These are phyloP conservation scores for Alexandromys fortis DNA, from an alignment of 2,113 vertebrate species.

Conservation along the genomic window DNA sequence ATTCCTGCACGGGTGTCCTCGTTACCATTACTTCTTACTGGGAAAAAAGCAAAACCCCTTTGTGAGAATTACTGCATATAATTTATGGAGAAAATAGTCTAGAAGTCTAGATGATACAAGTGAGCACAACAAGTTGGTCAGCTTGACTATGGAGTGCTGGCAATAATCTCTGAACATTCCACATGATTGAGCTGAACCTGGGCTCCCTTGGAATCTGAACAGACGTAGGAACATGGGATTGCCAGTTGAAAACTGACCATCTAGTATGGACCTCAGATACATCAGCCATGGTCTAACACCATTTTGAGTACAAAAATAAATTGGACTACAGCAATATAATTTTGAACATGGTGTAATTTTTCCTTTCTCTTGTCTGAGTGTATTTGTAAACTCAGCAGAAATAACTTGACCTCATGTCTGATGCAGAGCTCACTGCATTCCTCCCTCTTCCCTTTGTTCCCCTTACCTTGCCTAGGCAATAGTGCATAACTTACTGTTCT, in stretches of 20 bases:
- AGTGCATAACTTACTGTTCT: conserved; percentile 60
- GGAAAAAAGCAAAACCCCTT: conserved; percentile 42
- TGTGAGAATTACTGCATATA: conserved; percentile 60
- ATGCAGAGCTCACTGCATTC: conserved; percentile 56
- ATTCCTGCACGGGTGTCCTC: conserved; percentile 79
- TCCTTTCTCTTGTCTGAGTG: conserved; percentile 49
- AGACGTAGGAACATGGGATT: conserved; percentile 67
- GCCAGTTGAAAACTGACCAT: conserved; percentile 56
- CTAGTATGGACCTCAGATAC: conserved; percentile 54
- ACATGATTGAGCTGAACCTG: conserved; percentile 71
- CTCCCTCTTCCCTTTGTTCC: not conserved
- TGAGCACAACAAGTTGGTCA: conserved; percentile 63
- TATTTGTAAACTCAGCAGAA: conserved; percentile 68
- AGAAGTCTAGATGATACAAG: conserved; percentile 60
- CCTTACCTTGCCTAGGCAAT: conserved; percentile 59
- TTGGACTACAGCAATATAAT: conserved; percentile 63
- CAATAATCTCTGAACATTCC: conserved; percentile 83
- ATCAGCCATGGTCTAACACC: conserved; percentile 64
- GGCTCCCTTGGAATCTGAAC: conserved; percentile 60
- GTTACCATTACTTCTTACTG: conserved; percentile 67
- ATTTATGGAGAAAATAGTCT: conserved; percentile 52
- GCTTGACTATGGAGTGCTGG: conserved; percentile 68
- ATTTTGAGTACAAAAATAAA: conserved; percentile 71
- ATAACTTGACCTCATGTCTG: conserved; percentile 59
- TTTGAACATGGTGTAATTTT: conserved; percentile 67